Conservation (phyloP, 2,797 vertebrate genomes). For the Uromys caudimaculatus region DNA sequence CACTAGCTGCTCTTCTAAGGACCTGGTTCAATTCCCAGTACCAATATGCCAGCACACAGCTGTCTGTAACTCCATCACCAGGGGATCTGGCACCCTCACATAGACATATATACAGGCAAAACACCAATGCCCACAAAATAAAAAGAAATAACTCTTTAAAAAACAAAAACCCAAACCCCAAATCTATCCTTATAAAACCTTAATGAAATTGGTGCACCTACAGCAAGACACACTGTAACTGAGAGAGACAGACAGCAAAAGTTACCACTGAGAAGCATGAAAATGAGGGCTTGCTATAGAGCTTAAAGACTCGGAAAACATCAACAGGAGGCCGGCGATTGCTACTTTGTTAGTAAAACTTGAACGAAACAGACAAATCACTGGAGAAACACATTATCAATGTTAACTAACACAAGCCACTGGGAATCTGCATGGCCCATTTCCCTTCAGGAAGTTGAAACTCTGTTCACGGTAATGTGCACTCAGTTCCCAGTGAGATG, state of each 20-base stretch:
- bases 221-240: not conserved
- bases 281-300: not conserved
- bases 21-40: not conserved
- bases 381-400: not conserved
- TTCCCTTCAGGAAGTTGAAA: not conserved
- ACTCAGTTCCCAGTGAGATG: not conserved
- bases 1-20: not conserved
- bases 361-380: not conserved
- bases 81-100: not conserved
- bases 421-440: not conserved
- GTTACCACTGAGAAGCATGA: not conserved
- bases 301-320: not conserved
- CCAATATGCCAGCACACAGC: no score
- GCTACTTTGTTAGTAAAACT: not conserved
- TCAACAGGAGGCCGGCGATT: not conserved
- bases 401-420: not conserved
- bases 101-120: not conserved
- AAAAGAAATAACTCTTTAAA: not conserved
- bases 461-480: not conserved
- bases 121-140: not conserved
- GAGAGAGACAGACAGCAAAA: not conserved
- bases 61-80: not conserved
- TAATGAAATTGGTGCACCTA: not conserved
- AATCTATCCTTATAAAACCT: not conserved
- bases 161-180: not conserved